A percentile compares a stretch with the other conserved stretches of the same genome.
Conservation (phyloP, 1,140 invertebrate species). For the Cydia splendana region DNA sequence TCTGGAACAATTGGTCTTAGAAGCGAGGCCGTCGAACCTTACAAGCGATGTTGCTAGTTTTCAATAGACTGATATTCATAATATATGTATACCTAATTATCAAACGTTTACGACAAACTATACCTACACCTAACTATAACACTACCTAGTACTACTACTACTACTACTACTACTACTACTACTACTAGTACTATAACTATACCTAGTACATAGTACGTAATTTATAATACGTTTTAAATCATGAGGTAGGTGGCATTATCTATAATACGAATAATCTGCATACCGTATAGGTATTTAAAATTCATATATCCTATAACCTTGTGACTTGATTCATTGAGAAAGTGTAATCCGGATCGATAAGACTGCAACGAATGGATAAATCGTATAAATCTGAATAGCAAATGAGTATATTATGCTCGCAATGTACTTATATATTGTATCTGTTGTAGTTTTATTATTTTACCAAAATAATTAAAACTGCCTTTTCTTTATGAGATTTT, state of each 20-base stretch:
- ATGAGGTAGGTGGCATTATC: too few species aligned
- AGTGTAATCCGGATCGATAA: conserved; percentile 3
- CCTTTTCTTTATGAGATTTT: neutral
- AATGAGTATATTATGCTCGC: neutral
- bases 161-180: too few species aligned
- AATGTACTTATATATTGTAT: too few species aligned
- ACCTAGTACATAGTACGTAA: too few species aligned
- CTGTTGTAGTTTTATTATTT: too few species aligned
- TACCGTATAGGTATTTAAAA: too few species aligned
- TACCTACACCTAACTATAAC: too few species aligned
- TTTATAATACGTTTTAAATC: too few species aligned
- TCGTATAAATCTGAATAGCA: neutral
- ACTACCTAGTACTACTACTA: too few species aligned
- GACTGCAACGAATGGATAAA: neutral
- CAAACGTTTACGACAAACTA: neutral
- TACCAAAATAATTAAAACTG: neutral
- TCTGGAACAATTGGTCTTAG: conserved; percentile 24
- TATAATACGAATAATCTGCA: too few species aligned
- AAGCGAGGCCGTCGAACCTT: conserved; percentile 22
- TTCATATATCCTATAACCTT: neutral
- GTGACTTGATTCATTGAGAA: neutral
- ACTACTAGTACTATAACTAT: too few species aligned
- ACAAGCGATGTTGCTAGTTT: neutral
- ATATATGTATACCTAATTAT: neutral
- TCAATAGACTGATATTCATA: neutral